Percentiles rank a stretch among this genome's conserved stretches.
Evolutionary conservation across 2,797 vertebrate species (phyloP).

Genomic region (Chelonia mydas): DNA sequence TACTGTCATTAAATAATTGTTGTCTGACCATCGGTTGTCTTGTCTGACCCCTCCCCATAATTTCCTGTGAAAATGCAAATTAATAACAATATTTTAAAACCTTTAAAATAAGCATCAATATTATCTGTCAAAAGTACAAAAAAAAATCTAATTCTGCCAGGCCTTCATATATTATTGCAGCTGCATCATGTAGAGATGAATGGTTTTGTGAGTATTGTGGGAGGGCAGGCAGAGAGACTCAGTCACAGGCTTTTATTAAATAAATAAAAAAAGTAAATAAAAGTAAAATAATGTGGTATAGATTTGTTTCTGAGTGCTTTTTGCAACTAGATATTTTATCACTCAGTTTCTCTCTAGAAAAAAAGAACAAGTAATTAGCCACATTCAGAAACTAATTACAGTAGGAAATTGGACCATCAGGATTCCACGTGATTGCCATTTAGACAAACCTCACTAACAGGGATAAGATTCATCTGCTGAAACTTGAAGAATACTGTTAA

Average conservation of each 20-base stretch:
- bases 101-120: neutral
- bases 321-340: conserved; percentile 21
- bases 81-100: neutral
- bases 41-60: neutral
- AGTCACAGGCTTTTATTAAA: conserved; percentile 26
- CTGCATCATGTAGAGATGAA: conserved; percentile 46
- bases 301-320: conserved; percentile 40
- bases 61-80: neutral
- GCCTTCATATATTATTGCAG: conserved; percentile 39
- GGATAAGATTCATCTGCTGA: conserved; percentile 11
- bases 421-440: conserved; percentile 59
- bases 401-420: conserved; percentile 55
- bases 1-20: neutral
- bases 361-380: conserved; percentile 57
- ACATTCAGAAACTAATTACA: conserved; percentile 64
- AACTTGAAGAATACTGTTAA: conserved; percentile 20
- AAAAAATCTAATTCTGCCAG: neutral
- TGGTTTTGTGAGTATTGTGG: conserved; percentile 37
- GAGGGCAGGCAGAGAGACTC: conserved; percentile 46
- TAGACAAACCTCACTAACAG: conserved; percentile 39
- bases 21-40: neutral
- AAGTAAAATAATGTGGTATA: neutral
- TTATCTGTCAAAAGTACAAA: neutral
- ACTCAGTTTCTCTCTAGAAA: conserved; percentile 35
- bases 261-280: neutral